Evolutionary conservation across 2,888 invertebrate genomes (phyloP).

Genomic region (Boloria selene): DNA sequence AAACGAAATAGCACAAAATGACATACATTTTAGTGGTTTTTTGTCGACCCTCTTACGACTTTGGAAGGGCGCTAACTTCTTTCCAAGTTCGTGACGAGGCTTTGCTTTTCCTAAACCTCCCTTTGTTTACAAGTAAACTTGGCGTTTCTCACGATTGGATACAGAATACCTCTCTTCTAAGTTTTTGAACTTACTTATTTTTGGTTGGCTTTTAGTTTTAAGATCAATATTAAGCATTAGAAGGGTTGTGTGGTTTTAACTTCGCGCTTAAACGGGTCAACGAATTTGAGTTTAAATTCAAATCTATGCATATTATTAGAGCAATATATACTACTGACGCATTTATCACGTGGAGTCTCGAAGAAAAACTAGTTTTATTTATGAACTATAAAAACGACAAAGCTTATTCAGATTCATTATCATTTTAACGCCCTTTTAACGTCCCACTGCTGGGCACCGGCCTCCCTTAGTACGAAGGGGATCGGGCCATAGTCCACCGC

Average conservation of each 20-base stretch:
- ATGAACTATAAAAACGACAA: no score
- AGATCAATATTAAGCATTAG: slow-evolving; percentile 11
- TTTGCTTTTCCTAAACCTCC: slow-evolving; percentile 9
- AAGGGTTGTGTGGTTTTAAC: neutral
- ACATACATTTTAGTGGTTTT: slow-evolving; percentile 19
- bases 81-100: slow-evolving; percentile 10
- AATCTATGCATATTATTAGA: no score
- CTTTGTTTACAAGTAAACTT: slow-evolving; percentile 21
- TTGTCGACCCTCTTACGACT: slow-evolving; percentile 16
- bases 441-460: no score
- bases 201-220: slow-evolving; percentile 11
- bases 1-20: slow-evolving; percentile 3
- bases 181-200: slow-evolving; percentile 13
- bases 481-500: no score
- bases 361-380: no score
- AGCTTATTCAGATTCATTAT: no score
- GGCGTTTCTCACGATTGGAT: slow-evolving; percentile 13
- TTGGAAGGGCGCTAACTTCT: slow-evolving; percentile 8
- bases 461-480: no score
- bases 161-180: slow-evolving; percentile 15
- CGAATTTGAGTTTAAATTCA: no score
- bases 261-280: no score
- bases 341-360: no score
- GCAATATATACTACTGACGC: no score
- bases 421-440: no score